phyloP scores from a whole-genome alignment of 2,113 vertebrate genomes.

The Todiramphus chloris region DNA sequence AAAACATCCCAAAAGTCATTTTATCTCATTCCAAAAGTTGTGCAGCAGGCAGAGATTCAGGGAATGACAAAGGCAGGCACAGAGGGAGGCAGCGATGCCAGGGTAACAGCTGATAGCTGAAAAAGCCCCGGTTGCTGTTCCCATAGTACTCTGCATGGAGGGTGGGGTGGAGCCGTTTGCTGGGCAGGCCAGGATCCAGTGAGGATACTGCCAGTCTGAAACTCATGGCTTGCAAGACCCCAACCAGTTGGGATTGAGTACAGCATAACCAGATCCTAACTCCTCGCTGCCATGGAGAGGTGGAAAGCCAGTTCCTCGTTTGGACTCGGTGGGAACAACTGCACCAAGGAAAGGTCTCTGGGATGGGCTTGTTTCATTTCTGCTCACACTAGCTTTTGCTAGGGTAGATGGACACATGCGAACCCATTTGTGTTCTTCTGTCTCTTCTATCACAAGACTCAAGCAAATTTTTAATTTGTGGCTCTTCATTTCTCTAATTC shows the following conservation, averaged over 20 bases:
- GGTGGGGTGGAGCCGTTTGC: background rate
- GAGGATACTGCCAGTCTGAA: background rate
- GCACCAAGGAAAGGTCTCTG: background rate
- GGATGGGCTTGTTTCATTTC: background rate
- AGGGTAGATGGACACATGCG: accelerated
- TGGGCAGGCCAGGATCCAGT: background rate
- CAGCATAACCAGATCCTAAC: background rate
- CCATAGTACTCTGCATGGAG: accelerated
- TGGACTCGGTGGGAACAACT: background rate
- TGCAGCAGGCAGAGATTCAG: background rate
- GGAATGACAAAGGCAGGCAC: constrained; percentile 17
- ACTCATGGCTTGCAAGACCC: background rate
- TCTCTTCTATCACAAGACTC: background rate
- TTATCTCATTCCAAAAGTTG: constrained; percentile 47
- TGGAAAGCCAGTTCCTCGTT: background rate
- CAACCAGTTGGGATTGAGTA: accelerated
- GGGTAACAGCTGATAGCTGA: constrained; percentile 48
- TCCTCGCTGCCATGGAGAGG: background rate
- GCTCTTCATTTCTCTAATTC: background rate
- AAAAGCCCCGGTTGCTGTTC: constrained; percentile 4
- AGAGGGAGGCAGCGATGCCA: background rate
- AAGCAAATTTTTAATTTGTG: background rate
- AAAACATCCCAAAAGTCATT: constrained; percentile 18
- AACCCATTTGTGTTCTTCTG: background rate
- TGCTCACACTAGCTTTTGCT: accelerated